Evolutionary conservation across 2,888 invertebrate species (phyloP).

Genomic region (Antitype chi): DNA sequence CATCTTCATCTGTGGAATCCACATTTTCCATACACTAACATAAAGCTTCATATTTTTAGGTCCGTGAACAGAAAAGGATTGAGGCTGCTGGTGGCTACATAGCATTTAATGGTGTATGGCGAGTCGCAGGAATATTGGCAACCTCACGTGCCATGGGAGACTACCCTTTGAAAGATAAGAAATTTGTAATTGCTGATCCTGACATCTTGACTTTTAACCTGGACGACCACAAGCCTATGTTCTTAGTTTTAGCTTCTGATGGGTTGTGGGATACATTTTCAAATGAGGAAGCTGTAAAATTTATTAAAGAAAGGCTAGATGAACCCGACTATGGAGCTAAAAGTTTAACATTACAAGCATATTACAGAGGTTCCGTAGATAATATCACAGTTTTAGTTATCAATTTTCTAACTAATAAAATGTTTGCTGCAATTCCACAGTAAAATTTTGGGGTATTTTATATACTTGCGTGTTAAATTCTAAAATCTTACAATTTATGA

Average conservation of each 20-base stretch:
- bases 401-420: constrained; percentile 92
- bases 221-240: constrained; percentile 96
- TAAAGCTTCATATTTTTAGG: constrained; percentile 83
- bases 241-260: constrained; percentile 98
- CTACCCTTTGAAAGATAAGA: constrained; percentile 98
- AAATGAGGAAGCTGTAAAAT: constrained; percentile 98
- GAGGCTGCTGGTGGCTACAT: constrained; percentile 98
- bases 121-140: constrained; percentile 98
- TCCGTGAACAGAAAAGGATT: constrained; percentile 97
- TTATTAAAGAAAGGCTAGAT: constrained; percentile 95
- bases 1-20: neutral
- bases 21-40: neutral
- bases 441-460: constrained; percentile 59
- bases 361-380: constrained; percentile 97
- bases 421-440: constrained; percentile 72
- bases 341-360: constrained; percentile 97
- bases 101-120: constrained; percentile 98
- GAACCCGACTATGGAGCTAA: constrained; percentile 98
- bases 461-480: constrained; percentile 47
- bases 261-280: constrained; percentile 99
- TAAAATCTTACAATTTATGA: constrained; percentile 58
- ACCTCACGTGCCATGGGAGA: constrained; percentile 98
- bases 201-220: constrained; percentile 98
- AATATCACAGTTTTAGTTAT: constrained; percentile 98
- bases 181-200: constrained; percentile 98